Base-by-base conservation (phyloP, 2,888 invertebrate genomes). In the Pycnomerus fuliginosus region DNA sequence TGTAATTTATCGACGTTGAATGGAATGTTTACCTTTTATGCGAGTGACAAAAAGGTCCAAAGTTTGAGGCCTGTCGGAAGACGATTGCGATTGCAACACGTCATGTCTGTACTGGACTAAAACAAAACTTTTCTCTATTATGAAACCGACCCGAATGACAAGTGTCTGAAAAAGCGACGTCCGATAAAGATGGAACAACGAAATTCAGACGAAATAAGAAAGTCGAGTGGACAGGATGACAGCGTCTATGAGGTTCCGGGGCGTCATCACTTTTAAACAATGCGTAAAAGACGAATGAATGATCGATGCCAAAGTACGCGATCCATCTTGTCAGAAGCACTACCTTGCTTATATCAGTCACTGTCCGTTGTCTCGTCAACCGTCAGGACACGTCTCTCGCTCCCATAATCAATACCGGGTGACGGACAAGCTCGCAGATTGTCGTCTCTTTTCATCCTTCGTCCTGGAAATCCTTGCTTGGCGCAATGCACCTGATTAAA, bases 121-220 rank as follows among this genome's bases (percentile, higher is more conserved):
- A 64, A 65, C 66, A 64, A 62, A 66, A 67, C 67, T 65, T 65
- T 67, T 64, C 65, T 64, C 62, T 64, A 64, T 65, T 53, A 51
- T 62, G 60, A 62, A 64, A 61, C 63, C 60, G 59, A 58, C 52
- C 53, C 65, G 69, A 68, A 68, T 69, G 70, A 70, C 70, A 67
- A 70, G 68, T 70, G 70, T 70, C 71, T 68, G 62, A 62, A 68
- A 64, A 67, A 68, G 69, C 71, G 70, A 71, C 71, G 70, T 70
- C 69, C 61, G 58, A 63, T 61, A 59, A 52, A 39, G 37, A 50
- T 54, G 55, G 56, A 57, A 56, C 56, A 53, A 55, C 52, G 44
- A 7, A 5, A n/a, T n/a, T 4, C 16, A 16, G 33, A 7, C 23
- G 32, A 33, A 38, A 28, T 32, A 33, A 38, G 44, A 37, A 14